These are phyloP conservation scores for Drosophila erecta DNA, from an alignment of 1,140 invertebrate genomes.

Conservation along the genomic window DNA sequence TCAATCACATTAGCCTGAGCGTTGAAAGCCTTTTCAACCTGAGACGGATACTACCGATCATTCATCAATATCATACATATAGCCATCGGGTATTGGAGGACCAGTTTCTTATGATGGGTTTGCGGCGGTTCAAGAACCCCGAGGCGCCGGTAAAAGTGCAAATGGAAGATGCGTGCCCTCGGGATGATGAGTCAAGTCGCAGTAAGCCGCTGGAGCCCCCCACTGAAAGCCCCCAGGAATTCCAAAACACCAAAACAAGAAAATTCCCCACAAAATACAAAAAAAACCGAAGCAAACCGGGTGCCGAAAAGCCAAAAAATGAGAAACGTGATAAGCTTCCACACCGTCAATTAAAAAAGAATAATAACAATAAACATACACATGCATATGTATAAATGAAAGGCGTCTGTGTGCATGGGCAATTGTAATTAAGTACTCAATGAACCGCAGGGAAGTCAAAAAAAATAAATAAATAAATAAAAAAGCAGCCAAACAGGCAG, in stretches of 20 bases:
- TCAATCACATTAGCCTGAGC: no score
- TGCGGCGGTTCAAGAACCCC: conserved; percentile 40
- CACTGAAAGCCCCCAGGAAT: conserved; percentile 52
- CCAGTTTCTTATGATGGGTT: conserved; percentile 8
- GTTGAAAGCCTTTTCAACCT: neutral
- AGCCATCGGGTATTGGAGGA: conserved; percentile 14
- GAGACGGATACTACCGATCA: neutral
- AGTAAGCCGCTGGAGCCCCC: neutral
- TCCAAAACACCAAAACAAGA: conserved; percentile 24
- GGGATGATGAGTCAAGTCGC: conserved; percentile 44
- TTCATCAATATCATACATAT: conserved; percentile 12
- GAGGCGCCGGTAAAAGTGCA: conserved; percentile 54
- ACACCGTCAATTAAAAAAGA: conserved; percentile 12
- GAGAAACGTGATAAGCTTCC: conserved; percentile 69
- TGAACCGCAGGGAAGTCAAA: conserved; percentile 69
- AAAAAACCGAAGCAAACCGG: conserved; percentile 6
- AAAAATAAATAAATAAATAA: neutral
- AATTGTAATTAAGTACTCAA: conserved; percentile 78
- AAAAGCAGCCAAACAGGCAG: conserved; percentile 75
- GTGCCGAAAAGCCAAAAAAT: conserved; percentile 29
- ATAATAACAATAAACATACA: conserved; percentile 13
- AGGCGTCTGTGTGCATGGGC: conserved; percentile 33
- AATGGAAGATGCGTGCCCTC: conserved; percentile 37
- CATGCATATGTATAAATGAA: conserved; percentile 36
- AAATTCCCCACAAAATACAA: conserved; percentile 34